Conservation (phyloP, 2,888 invertebrate species). For the Ichneumon xanthorius region DNA sequence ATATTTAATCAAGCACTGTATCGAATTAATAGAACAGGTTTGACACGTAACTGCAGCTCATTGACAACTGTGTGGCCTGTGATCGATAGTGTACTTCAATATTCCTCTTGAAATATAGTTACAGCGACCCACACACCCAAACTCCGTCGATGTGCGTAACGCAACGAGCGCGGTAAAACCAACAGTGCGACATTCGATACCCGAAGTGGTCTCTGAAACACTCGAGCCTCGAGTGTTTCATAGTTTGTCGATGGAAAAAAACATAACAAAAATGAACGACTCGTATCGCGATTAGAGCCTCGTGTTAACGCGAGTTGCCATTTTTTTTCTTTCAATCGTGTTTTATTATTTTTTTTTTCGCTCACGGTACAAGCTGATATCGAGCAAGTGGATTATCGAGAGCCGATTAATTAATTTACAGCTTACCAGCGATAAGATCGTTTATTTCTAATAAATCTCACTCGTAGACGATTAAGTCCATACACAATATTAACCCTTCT, state of each 20-base stretch:
- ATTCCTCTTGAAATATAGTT: neutral
- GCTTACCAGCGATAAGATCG: constrained; percentile 3
- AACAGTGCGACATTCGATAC: constrained; percentile 54
- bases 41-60: constrained; percentile 7
- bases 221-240: constrained; percentile 37
- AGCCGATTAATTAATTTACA: constrained; percentile 1
- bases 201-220: constrained; percentile 40
- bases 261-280: neutral
- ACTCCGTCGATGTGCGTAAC: neutral
- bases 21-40: constrained; percentile 17
- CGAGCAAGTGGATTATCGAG: neutral
- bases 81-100: constrained; percentile 23
- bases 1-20: constrained; percentile 24
- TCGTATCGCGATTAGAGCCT: constrained; percentile 22
- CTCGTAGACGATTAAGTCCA: neutral
- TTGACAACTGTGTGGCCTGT: constrained; percentile 27
- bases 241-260: neutral
- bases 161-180: constrained; percentile 12
- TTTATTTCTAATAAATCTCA: neutral
- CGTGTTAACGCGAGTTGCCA: neutral
- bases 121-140: neutral
- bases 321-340: neutral
- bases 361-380: neutral
- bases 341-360: neutral
- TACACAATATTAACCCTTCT: neutral